These are phyloP conservation scores for Dermatemys mawii DNA, from an alignment of 2,113 vertebrate genomes.

Conservation along the genomic window DNA sequence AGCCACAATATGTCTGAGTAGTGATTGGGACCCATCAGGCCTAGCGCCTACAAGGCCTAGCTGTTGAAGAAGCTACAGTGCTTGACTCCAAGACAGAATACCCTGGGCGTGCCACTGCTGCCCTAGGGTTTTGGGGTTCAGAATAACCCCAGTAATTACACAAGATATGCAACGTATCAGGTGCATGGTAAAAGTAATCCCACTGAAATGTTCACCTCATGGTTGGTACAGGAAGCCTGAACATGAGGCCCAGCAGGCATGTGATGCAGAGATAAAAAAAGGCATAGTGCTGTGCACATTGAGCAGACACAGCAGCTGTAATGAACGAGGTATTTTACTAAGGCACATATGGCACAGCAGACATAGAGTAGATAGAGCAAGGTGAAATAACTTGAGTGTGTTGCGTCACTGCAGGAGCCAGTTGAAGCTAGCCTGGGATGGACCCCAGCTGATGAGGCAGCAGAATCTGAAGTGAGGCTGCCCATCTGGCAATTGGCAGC, in stretches of 20 bases:
- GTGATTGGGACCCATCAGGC: background rate
- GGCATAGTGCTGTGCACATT: background rate
- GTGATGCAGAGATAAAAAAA: background rate
- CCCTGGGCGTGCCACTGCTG: background rate
- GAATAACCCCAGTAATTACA: background rate
- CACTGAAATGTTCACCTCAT: background rate
- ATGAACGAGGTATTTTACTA: background rate
- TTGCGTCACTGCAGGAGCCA: background rate
- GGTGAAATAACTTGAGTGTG: slow-evolving; percentile 6
- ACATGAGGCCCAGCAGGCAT: background rate
- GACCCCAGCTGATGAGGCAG: slow-evolving; percentile 23
- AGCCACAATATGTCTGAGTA: background rate
- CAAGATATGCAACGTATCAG: background rate
- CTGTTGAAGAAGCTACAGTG: background rate
- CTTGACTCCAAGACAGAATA: background rate
- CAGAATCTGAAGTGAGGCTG: slow-evolving; percentile 31
- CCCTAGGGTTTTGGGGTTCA: background rate
- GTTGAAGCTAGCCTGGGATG: background rate
- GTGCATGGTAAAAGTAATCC: background rate
- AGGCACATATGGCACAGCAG: background rate
- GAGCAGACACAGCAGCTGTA: background rate
- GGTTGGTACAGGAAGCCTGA: background rate
- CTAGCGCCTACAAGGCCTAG: background rate
- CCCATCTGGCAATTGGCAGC: background rate
- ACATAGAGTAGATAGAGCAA: slow-evolving; percentile 7